These are phyloP conservation scores for Poeciliopsis occidentalis DNA, from an alignment of 2,113 vertebrate genomes.

Conservation along the genomic window DNA sequence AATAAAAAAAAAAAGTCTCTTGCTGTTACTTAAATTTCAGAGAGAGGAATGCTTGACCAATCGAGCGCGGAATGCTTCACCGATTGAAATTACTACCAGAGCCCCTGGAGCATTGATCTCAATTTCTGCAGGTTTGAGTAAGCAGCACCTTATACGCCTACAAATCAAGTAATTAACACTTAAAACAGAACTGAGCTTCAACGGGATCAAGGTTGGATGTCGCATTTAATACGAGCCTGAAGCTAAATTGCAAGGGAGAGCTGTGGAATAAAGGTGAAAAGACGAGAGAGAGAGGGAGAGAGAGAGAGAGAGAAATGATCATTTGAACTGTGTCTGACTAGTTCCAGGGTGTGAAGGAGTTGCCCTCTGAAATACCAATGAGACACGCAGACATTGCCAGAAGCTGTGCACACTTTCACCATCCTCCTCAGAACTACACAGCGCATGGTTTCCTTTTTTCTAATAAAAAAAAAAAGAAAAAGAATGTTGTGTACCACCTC, in stretches of 20 bases:
- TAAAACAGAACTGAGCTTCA: conserved; percentile 64
- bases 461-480: background rate
- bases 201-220: conserved; percentile 65
- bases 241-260: conserved; percentile 34
- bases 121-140: conserved; percentile 74
- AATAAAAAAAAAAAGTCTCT: conserved; percentile 5
- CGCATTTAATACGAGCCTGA: conserved; percentile 40
- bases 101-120: conserved; percentile 76
- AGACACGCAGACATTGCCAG: conserved; percentile 42
- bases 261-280: conserved; percentile 22
- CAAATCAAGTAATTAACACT: conserved; percentile 82
- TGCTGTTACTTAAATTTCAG: conserved; percentile 67
- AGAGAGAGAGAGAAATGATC: conserved; percentile 37
- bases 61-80: conserved; percentile 47
- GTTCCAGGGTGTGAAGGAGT: conserved; percentile 26
- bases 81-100: conserved; percentile 72
- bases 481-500: background rate
- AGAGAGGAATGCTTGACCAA: conserved; percentile 40
- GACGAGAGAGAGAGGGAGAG: conserved; percentile 23
- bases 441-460: conserved; percentile 9
- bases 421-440: conserved; percentile 5
- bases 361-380: conserved; percentile 55
- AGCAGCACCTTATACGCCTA: conserved; percentile 76
- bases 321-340: conserved; percentile 53
- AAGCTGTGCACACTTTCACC: conserved; percentile 37